Evolutionary conservation across 2,113 vertebrate genomes (phyloP), one percentile per base, ranked within the genome.

Genomic region (Cyanoramphus novaezelandiae): DNA sequence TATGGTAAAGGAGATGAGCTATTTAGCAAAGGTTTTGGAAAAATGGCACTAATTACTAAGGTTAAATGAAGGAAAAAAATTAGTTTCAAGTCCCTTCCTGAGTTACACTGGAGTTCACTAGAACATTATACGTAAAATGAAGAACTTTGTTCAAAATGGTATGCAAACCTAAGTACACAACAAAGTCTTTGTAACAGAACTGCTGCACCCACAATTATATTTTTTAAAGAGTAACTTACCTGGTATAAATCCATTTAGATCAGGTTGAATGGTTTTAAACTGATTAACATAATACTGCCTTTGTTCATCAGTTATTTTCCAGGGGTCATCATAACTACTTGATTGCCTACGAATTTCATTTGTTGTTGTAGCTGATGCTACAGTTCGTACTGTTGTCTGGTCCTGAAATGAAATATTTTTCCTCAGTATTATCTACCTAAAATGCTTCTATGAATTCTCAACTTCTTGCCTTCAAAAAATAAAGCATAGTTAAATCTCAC

Each of bases 231-330:
- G 59, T 49, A 97, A 95, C 98, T 97, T 97, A 99, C 99, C 99
- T 97, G 99, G 99, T 97, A 99, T 99, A 97, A 99, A 99, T 97
- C 99, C 99, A 50, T 98, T 99, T 88, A 99, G 98, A 98, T 99
- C 99, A 63, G 99, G 98, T 88, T 99, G 99, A 98, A 99, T 99
- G 96, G 98, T 99, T 98, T 99, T 99, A 98, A 99, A 99, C 88
- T 99, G 99, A 98, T 99, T 99, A 95, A 99, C 98, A 97, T 99
- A 99, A 99, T 99, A 99, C 98, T 99, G 99, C 95, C 99, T 99
- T 97, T 99, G 99, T 98, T 99, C 99, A 83, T 99, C 99, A 65
- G 99, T 99, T 98, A 99, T 99, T 98, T 99, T 99, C 99, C 99
- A 99, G 46, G 99, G 99, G 93, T 99, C 99, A 60, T 99, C 99